Evolutionary conservation across 1,140 invertebrate genomes (phyloP), one percentile per base, ranked within the genome.

Genomic region (Pteromalus puparum): DNA sequence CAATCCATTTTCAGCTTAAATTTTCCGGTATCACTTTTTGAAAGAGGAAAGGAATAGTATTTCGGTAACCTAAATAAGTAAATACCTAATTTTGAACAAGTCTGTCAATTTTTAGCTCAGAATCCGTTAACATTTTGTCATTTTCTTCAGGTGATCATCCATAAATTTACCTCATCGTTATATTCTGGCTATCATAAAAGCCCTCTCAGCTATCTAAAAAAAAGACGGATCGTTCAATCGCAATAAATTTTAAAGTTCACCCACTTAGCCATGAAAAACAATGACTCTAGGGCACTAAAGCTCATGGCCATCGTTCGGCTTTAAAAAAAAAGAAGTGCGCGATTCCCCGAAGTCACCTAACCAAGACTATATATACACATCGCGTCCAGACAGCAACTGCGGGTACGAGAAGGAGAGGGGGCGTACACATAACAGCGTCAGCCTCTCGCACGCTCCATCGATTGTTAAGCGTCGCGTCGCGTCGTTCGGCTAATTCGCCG

Each of bases 191-290:
- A 48, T 48, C 13, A 48, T 48, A 48, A 48, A 48, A 48, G 46
- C 15, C 13, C 46, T 48, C 42, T 46, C 15, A 10, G 46, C 15
- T 48, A 48, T 4, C 0, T 13, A 0, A 48, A n/a, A n/a, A n/a
- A 28, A 73, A 30, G 46, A 15, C 7, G 6, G 10, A 38, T 38
- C 1, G 10, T 77, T 67, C 42, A 24, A 73, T 74, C 4, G 46
- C 28, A 15, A 83, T 77, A 72, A 83, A 78, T 78, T 53, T 77
- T 15, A 48, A 77, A 83, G 26, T 77, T 83, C 3, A 46, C 1
- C 75, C 61, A 78, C 42, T 83, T 78, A 72, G 34, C 24, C 82
- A 83, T 83, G 82, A 83, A 83, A 83, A 78, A 72, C 61, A 83
- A 83, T 72, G 75, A 70, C 65, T 77, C 26, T 3, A 21, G 12